Evolutionary conservation across 2,113 vertebrate genomes (phyloP), one percentile per base, ranked within the genome.

Genomic region (Lonchura striata): DNA sequence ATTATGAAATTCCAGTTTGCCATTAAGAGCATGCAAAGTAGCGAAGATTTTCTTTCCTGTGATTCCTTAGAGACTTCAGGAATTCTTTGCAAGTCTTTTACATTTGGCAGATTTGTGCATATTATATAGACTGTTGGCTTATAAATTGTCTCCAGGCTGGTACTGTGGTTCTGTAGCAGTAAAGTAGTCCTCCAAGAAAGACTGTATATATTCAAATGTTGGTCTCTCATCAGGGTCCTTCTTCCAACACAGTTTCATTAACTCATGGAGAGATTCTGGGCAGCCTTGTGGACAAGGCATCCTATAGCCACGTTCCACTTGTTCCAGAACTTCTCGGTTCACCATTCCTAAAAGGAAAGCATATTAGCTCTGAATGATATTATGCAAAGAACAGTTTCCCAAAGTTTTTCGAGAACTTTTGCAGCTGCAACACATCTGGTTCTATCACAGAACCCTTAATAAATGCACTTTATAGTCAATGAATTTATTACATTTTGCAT

Each of bases 241-340:
- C 98, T 99, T 99, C 99, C 99, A 99, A 96, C 99, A 99, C 50
- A 98, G 97, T 97, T 99, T 99, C 99, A 99, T 99, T 98, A 99
- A 98, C 78, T 99, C 99, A 7, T 99, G 99, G 69, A 99, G 98
- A 68, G 99, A 99, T 90, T 99, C 99, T 7, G 99, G 99, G 84
- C 99, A 99, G 56, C 99, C 99, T 71, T 99, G 99, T 15, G 99
- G 99, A 94, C 99, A 99, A 46, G 99, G 99, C 99, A 99, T 99
- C 86, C 99, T 98, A 63, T 99, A 99, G 5, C 99, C 99, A 64
- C 99, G 98, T 96, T 99, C 99, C 81, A 99, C 99, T 97, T 99
- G 99, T 81, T 99, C 99, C 97, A 99, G 94, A 33, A 99, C 99
- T 97, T 99, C 99, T 8, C 99, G 98, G 96, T 99, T 99, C 74